Evolutionary conservation across 2,113 vertebrate species (phyloP).

Genomic region (Plestiodon gilberti): DNA sequence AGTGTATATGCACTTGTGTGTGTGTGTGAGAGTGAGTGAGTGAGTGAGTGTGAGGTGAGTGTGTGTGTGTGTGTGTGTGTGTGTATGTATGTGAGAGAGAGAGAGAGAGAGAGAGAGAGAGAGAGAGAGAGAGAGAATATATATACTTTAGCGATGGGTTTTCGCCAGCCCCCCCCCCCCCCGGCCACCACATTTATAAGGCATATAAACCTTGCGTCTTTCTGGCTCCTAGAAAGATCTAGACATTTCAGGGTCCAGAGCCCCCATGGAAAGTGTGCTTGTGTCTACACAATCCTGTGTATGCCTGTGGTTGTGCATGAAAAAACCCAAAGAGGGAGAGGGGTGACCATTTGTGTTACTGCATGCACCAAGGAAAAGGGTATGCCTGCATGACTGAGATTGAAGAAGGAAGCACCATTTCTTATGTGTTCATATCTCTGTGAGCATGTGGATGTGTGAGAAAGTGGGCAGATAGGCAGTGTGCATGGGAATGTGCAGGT

Average conservation of each 20-base stretch:
- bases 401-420: background rate
- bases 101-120: background rate
- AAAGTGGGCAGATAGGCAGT: background rate
- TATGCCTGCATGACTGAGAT: background rate
- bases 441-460: background rate
- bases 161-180: background rate
- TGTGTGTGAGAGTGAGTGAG: background rate
- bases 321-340: background rate
- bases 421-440: background rate
- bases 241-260: background rate
- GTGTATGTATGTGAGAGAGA: background rate
- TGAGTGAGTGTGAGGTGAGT: accelerated
- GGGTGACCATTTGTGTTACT: background rate
- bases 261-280: background rate
- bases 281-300: background rate
- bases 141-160: background rate
- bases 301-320: background rate
- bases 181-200: background rate
- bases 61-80: background rate
- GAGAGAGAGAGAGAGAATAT: too few relatives aligned
- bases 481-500: constrained; percentile 23
- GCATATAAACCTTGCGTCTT: background rate
- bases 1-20: background rate
- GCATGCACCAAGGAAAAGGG: background rate
- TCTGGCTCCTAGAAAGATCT: background rate